phyloP scores from a whole-genome alignment of 2,888 invertebrate genomes.

The Pheosia tremula region DNA sequence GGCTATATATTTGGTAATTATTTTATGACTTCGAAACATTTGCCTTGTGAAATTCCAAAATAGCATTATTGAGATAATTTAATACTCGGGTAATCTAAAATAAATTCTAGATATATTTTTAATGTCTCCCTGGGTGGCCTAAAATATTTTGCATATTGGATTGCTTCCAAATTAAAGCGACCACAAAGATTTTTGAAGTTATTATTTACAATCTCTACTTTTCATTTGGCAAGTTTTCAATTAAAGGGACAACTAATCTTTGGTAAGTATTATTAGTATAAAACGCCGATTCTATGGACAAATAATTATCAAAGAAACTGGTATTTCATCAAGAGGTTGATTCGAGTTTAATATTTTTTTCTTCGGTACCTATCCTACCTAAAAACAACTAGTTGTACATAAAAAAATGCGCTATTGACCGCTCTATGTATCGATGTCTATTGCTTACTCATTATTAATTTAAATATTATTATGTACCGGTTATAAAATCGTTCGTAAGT shows the following conservation, averaged over 20 bases:
- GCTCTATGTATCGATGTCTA: no score
- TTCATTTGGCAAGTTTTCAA: neutral
- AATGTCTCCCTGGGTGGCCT: neutral
- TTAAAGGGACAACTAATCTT: neutral
- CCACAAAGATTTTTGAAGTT: neutral
- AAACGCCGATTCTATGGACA: no score
- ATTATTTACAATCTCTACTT: neutral
- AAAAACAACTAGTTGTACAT: no score
- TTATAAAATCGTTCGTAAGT: neutral
- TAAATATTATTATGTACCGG: neutral
- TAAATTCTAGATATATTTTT: neutral
- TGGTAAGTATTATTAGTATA: neutral
- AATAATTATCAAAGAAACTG: no score
- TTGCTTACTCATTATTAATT: no score
- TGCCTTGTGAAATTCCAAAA: no score
- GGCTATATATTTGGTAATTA: conserved; percentile 2
- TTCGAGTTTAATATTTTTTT: no score
- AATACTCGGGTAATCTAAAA: no score
- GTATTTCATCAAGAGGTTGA: no score
- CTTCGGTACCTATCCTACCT: no score
- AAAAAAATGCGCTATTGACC: no score
- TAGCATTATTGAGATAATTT: neutral
- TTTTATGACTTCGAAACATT: neutral
- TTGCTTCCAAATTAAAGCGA: neutral
- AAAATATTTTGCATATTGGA: conserved; percentile 1